Evolutionary conservation across 2,113 vertebrate species (phyloP).

Genomic region (Alectura lathami): DNA sequence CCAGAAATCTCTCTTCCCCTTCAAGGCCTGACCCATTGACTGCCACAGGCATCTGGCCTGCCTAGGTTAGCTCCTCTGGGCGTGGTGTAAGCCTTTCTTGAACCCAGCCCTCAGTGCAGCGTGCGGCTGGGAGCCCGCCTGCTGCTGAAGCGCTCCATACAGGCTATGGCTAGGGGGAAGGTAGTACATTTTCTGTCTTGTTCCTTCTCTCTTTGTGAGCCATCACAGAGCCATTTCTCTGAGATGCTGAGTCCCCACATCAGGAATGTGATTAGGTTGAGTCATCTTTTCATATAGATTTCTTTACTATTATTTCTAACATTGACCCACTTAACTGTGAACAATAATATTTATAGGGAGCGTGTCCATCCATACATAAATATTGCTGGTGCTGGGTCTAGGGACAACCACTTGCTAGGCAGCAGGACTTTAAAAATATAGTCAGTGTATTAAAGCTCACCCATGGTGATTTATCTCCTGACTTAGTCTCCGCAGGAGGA

Average conservation of each 20-base stretch:
- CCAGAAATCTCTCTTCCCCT: not conserved
- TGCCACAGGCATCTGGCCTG: not conserved
- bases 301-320: conserved; percentile 4
- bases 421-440: not conserved
- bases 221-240: not conserved
- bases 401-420: not conserved
- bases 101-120: not conserved
- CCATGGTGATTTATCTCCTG: not conserved
- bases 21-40: not conserved
- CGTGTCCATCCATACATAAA: not conserved
- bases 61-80: not conserved
- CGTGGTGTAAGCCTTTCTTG: not conserved
- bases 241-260: not conserved
- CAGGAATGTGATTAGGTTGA: not conserved
- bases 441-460: not conserved
- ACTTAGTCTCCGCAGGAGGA: not conserved
- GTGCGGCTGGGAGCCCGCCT: not conserved
- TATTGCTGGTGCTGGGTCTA: not conserved
- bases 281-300: not conserved
- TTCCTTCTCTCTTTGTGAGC: not conserved
- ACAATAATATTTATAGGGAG: conserved; percentile 14
- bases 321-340: not conserved
- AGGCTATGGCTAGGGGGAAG: not conserved
- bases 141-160: not conserved
- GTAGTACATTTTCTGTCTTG: not conserved